A percentile compares a stretch with the other conserved stretches of the same genome.
Evolutionary conservation across 2,888 invertebrate genomes (phyloP).

Genomic region (Prionchulus punctatus): DNA sequence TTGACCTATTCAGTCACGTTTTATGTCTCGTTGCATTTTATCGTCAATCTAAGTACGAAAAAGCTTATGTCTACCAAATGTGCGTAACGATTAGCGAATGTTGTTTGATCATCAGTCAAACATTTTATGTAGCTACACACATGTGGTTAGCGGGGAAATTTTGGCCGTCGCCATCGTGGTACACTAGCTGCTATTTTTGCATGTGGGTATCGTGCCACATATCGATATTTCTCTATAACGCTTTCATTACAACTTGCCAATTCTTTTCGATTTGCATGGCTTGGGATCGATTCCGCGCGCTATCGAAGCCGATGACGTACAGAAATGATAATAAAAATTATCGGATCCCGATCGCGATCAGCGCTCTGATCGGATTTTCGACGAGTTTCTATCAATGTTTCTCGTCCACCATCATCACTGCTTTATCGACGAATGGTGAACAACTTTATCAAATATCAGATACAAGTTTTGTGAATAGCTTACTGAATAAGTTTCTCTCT

Average conservation of each 20-base stretch:
- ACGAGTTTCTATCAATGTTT: background rate
- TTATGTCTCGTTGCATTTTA: background rate
- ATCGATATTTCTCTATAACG: background rate
- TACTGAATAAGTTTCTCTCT: background rate
- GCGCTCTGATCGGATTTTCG: background rate
- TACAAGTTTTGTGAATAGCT: background rate
- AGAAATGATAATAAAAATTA: background rate
- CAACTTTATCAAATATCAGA: no score
- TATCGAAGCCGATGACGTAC: background rate
- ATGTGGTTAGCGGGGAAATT: background rate
- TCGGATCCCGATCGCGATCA: background rate
- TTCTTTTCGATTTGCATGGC: background rate
- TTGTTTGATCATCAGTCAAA: background rate
- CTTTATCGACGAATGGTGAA: no score
- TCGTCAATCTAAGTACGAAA: background rate
- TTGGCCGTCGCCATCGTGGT: background rate
- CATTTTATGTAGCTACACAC: background rate
- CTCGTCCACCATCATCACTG: no score
- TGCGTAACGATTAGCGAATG: background rate
- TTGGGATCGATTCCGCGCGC: background rate
- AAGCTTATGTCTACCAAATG: background rate
- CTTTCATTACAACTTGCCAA: background rate
- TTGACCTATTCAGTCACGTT: background rate
- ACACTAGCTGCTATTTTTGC: background rate
- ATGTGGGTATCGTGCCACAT: background rate